Evolutionary conservation across 2,888 invertebrate genomes (phyloP), one percentile per base, ranked within the genome.

Genomic region (Sinohyriopsis cumingii): DNA sequence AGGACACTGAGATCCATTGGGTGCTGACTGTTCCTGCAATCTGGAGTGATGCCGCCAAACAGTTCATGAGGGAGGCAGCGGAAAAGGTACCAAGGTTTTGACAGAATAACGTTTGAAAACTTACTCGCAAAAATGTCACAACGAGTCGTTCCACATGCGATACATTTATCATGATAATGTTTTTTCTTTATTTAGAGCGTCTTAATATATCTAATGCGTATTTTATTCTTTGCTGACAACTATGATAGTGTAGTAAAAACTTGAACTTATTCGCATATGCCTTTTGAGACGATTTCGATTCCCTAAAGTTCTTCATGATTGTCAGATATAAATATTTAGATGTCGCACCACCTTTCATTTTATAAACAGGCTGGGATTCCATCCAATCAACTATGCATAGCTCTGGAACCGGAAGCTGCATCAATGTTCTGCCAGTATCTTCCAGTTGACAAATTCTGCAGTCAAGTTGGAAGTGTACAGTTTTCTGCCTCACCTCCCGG

Each of bases 341-440:
- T 45, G 45, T 45, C 45, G 12, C 45, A 45, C 45, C 12, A 45
- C 56, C 25, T 55, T 56, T 62, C 19, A 18, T 70, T 59, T 64
- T 59, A 53, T 22, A 61, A 65, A 19, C 61, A 81, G 81, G 77
- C 77, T 5, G 78, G 76, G 22, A 78, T 81, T 25, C 45, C 69
- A 19, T 64, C 71, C 19, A 63, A 74, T 5, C 72, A 77, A 15
- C 55, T 79, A 25, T 65, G 63, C 56, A 77, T 81, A 54, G 76
- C 79, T 22, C 66, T 80, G 53, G 79, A 80, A 63, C 79, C 79
- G 0, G 79, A 80, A 55, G 73, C 77, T 15, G 81, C 81, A 5
- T 81, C 81, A 3, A 61, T 81, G 2, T 78, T 76, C 20, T 79
- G 81, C 59, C 81, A 81, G 61, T 73, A 72, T 63, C 69, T 81